These are phyloP conservation scores for Numenius arquata DNA, from an alignment of 2,113 vertebrate genomes.

Conservation along the genomic window DNA sequence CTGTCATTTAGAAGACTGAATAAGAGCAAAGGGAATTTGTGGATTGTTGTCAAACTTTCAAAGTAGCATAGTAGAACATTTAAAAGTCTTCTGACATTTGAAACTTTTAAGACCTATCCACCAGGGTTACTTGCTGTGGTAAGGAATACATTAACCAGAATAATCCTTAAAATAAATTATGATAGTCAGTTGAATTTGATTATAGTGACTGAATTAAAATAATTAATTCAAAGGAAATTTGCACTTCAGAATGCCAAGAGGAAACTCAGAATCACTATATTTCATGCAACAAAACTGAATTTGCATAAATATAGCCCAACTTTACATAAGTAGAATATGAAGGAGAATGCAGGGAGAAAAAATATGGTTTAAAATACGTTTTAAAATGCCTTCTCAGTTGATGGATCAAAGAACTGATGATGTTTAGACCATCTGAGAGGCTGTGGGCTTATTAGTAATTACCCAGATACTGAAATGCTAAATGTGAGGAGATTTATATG, in stretches of 20 bases:
- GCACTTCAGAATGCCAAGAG: background rate
- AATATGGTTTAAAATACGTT: background rate
- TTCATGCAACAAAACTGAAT: background rate
- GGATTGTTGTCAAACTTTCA: constrained; percentile 40
- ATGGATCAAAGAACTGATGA: background rate
- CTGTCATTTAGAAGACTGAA: constrained; percentile 7
- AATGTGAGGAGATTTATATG: background rate
- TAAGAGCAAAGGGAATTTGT: constrained; percentile 31
- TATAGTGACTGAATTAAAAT: constrained; percentile 34
- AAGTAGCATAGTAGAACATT: constrained; percentile 19
- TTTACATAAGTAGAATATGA: background rate
- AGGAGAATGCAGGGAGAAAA: background rate
- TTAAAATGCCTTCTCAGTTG: background rate
- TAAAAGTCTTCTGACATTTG: constrained; percentile 58
- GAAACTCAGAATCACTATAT: background rate
- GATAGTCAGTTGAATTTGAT: constrained; percentile 33
- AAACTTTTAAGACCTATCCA: constrained; percentile 59
- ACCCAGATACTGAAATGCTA: background rate
- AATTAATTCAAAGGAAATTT: constrained; percentile 55
- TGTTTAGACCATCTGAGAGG: background rate
- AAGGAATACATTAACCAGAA: constrained; percentile 55
- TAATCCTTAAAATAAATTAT: constrained; percentile 63
- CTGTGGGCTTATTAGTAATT: background rate
- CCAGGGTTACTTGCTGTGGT: constrained; percentile 29
- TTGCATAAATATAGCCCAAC: constrained; percentile 21